A percentile compares a stretch with the other conserved stretches of the same genome.
Conservation (phyloP, 2,797 vertebrate genomes). For the Furcifer pardalis region DNA sequence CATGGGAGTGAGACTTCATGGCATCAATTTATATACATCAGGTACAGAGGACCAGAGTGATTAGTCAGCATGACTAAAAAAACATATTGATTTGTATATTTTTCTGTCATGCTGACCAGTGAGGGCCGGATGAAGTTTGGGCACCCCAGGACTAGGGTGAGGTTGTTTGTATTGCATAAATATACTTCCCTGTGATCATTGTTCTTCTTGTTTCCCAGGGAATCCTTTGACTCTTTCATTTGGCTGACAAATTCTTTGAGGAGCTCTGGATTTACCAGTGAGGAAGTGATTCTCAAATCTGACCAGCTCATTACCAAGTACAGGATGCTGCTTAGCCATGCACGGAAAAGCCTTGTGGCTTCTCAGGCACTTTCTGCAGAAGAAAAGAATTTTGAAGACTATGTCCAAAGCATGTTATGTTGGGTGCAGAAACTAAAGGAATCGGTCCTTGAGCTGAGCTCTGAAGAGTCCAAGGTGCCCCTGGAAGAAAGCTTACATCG, state of each 20-base stretch:
- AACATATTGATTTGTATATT: too few species aligned
- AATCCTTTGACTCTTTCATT: constrained; percentile 75
- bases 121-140: too few species aligned
- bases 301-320: constrained; percentile 79
- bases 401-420: constrained; percentile 67
- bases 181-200: not conserved
- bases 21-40: too few species aligned
- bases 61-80: too few species aligned
- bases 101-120: too few species aligned
- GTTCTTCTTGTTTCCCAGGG: constrained; percentile 68
- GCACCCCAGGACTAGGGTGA: not conserved
- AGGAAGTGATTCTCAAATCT: constrained; percentile 76
- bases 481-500: constrained; percentile 76
- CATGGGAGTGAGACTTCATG: too few species aligned
- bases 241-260: constrained; percentile 79
- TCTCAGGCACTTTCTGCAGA: constrained; percentile 68
- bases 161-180: not conserved
- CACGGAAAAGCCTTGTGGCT: constrained; percentile 58
- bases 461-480: constrained; percentile 68
- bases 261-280: constrained; percentile 78
- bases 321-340: constrained; percentile 71
- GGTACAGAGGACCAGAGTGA: too few species aligned
- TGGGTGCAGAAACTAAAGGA: constrained; percentile 80
- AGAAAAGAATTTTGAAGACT: constrained; percentile 73
- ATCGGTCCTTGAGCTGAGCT: constrained; percentile 68